Percentiles rank a stretch among this genome's conserved stretches.
Evolutionary conservation across 2,888 invertebrate species (phyloP).

Genomic region (Fabriciana adippe): DNA sequence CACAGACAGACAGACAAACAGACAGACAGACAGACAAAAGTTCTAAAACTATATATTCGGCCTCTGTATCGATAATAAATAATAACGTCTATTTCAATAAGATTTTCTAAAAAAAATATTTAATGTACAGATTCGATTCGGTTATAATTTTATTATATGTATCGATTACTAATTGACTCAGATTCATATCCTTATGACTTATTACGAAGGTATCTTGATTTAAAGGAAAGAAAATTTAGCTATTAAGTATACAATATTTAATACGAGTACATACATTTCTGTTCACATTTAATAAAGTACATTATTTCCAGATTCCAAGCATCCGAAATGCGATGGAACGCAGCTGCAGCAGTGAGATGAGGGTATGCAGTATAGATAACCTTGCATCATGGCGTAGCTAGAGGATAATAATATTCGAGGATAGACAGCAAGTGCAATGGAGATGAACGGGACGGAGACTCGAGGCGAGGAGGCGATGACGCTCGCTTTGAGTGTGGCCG

Average conservation of each 20-base stretch:
- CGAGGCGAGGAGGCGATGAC: slow-evolving; percentile 81
- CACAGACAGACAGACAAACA: too few relatives aligned
- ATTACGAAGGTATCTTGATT: neutral
- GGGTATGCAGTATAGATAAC: slow-evolving; percentile 47
- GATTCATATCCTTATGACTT: neutral
- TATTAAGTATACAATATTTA: neutral
- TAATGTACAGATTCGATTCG: too few relatives aligned
- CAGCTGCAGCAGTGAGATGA: slow-evolving; percentile 76
- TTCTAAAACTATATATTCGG: too few relatives aligned
- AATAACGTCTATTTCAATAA: too few relatives aligned
- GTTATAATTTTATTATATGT: too few relatives aligned
- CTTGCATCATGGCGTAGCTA: slow-evolving; percentile 53
- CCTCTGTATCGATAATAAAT: too few relatives aligned
- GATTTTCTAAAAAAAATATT: too few relatives aligned
- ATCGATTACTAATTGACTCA: too few relatives aligned
- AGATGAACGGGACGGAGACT: slow-evolving; percentile 75
- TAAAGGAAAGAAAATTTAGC: neutral
- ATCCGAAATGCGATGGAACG: slow-evolving; percentile 70
- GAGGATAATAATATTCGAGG: slow-evolving; percentile 46
- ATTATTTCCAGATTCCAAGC: slow-evolving; percentile 50
- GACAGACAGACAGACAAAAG: too few relatives aligned
- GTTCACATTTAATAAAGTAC: neutral
- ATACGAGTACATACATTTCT: neutral
- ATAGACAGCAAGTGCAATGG: slow-evolving; percentile 56
- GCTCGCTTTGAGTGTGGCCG: slow-evolving; percentile 85